Base-by-base conservation (phyloP, 2,797 vertebrate genomes). In the Phaenicophaeus curvirostris region DNA sequence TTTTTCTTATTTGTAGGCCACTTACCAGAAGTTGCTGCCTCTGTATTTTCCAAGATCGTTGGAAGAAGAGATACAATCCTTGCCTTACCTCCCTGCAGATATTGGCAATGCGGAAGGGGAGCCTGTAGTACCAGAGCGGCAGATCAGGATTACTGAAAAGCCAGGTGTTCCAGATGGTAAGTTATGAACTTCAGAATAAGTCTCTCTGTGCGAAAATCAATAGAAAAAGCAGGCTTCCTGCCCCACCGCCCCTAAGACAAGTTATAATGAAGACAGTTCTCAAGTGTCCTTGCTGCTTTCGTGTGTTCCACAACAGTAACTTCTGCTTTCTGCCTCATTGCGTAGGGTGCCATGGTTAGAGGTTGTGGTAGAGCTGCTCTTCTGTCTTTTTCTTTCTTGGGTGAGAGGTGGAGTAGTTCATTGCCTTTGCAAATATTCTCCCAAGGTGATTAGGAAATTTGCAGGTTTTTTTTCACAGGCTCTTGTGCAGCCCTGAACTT, bases 101-200 rank as follows among this genome's bases (percentile, higher is more conserved):
- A 99, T 99, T 25, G 99, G 99, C 53, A 99, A 99, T 94, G 98
- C 98, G 0, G 99, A 99, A 94, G 99, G 99, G 5, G 99, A 99
- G 90, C 99, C 99, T 0, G 98, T 99, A 15, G 99, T 99, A 27
- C 99, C 99, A 0, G 99, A 99, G 95, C 97, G 99, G 65, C 99
- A 99, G 98, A 99, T 99, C 93, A 98, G 99, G 86, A 99, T 99
- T 73, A 96, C 98, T 4, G 99, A 99, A 95, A 99, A 99, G 73
- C 99, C 99, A 0, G 99, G 99, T 8, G 97, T 94, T 93, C 97
- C 98, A 0, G 99, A 99, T 93, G 99, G 99, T 99, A 97, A 97
- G 97, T 94, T 66, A 50, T 35, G 50, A 59, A 19, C 37, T 77
- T 65, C 28, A 46, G 51, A 50, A 17, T 71, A 42, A 85, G 5